Conservation (phyloP, 2,797 vertebrate species). For the Sardinella longiceps region DNA sequence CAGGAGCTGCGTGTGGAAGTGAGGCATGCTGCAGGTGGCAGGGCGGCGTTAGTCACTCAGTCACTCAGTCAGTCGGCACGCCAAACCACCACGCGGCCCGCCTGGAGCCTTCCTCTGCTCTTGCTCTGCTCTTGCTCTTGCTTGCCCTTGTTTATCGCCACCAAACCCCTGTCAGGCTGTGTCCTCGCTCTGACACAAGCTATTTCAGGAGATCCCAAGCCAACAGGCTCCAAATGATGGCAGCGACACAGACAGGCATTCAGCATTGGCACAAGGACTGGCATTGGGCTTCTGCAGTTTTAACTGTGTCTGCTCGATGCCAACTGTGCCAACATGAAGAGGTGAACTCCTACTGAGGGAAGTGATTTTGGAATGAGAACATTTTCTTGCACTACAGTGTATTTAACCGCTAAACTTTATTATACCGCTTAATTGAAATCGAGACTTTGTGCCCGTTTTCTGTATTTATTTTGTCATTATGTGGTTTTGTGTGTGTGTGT, state of each 20-base stretch:
- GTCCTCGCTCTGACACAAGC: slow-evolving; percentile 29
- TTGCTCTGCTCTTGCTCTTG: too few species aligned
- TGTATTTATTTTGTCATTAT: too few species aligned
- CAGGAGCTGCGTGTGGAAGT: not conserved
- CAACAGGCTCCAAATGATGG: slow-evolving; percentile 24
- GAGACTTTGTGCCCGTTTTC: not conserved
- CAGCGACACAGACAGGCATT: slow-evolving; percentile 38
- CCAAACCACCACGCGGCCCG: slow-evolving; percentile 50
- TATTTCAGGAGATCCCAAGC: slow-evolving; percentile 12
- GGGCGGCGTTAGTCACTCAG: not conserved
- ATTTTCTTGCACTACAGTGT: not conserved
- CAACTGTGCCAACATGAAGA: not conserved
- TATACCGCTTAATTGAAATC: not conserved
- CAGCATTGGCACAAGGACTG: not conserved
- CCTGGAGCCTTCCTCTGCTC: slow-evolving; percentile 51
- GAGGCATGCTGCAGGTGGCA: not conserved
- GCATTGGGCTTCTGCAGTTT: not conserved
- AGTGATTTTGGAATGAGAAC: not conserved
- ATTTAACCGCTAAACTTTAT: not conserved
- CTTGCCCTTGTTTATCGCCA: slow-evolving; percentile 61
- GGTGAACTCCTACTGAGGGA: not conserved
- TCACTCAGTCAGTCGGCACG: not conserved
- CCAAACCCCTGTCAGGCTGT: slow-evolving; percentile 50
- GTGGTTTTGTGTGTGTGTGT: not conserved
- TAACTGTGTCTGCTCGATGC: not conserved